phyloP scores from a whole-genome alignment of 2,113 vertebrate genomes.

The Leptobrachium ailaonicum region DNA sequence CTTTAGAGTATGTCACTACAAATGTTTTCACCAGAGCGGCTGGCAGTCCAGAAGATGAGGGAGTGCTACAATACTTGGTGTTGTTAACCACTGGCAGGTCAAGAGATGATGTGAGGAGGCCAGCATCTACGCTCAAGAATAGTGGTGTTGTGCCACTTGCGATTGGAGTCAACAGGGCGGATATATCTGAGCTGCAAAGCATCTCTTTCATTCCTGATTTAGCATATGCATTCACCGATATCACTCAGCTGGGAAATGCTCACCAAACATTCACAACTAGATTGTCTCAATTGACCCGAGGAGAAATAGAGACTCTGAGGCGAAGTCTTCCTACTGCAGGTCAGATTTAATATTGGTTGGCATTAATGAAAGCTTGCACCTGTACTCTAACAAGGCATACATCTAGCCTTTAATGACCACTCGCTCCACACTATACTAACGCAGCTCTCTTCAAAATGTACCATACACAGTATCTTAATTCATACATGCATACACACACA shows the following conservation, averaged over 20 bases:
- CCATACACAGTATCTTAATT: too few relatives aligned
- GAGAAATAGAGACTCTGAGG: conserved; percentile 55
- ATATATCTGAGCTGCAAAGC: conserved; percentile 74
- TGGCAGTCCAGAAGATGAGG: conserved; percentile 76
- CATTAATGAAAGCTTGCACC: too few relatives aligned
- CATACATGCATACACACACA: too few relatives aligned
- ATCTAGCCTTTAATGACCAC: too few relatives aligned
- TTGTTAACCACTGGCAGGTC: conserved; percentile 84
- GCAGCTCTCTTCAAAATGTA: too few relatives aligned
- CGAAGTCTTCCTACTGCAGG: background rate
- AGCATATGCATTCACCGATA: conserved; percentile 74
- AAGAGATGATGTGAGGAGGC: conserved; percentile 81
- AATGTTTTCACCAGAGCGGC: conserved; percentile 76
- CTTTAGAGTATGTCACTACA: conserved; percentile 80
- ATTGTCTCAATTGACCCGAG: conserved; percentile 60
- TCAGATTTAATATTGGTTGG: background rate
- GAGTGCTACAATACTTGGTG: conserved; percentile 81
- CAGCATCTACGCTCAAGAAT: conserved; percentile 74
- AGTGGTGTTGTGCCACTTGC: conserved; percentile 77
- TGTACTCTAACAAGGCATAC: too few relatives aligned
- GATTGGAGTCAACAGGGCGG: conserved; percentile 81
- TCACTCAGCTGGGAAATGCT: conserved; percentile 73
- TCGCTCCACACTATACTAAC: too few relatives aligned
- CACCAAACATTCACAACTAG: conserved; percentile 62
- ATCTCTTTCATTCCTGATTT: conserved; percentile 83